phyloP scores from a whole-genome alignment of 2,888 invertebrate species.

The Melanotus villosus region DNA sequence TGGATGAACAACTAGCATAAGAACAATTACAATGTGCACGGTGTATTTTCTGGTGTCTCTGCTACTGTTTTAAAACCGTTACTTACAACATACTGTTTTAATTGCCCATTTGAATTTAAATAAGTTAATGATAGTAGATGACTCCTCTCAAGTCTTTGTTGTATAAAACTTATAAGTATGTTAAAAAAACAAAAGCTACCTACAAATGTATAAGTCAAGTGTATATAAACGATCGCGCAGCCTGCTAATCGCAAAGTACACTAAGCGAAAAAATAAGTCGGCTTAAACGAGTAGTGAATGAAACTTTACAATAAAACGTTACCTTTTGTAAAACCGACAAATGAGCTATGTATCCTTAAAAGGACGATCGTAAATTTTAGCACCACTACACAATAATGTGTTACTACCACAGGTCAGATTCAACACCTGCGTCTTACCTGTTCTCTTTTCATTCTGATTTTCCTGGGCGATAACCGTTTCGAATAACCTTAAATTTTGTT shows the following conservation, averaged over 20 bases:
- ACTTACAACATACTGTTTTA: conserved; percentile 26
- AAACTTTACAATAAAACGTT: conserved; percentile 12
- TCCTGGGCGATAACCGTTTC: conserved; percentile 14
- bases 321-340: conserved; percentile 22
- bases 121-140: conserved; percentile 9
- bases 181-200: too few species aligned
- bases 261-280: background rate
- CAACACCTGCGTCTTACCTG: conserved; percentile 13
- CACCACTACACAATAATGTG: conserved; percentile 14
- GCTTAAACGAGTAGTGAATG: conserved; percentile 16
- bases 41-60: conserved; percentile 11
- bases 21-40: conserved; percentile 17
- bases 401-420: conserved; percentile 17
- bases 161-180: too few species aligned
- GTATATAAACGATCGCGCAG: background rate
- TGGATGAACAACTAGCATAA: conserved; percentile 4
- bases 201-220: too few species aligned
- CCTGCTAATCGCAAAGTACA: background rate
- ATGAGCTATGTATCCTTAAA: conserved; percentile 25
- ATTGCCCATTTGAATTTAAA: conserved; percentile 28
- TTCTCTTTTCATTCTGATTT: conserved; percentile 4
- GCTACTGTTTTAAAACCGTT: conserved; percentile 27
- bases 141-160: background rate
- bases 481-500: too few species aligned
- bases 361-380: conserved; percentile 28